Evolutionary conservation across 2,888 invertebrate genomes (phyloP).

Genomic region (Volucella inanis): DNA sequence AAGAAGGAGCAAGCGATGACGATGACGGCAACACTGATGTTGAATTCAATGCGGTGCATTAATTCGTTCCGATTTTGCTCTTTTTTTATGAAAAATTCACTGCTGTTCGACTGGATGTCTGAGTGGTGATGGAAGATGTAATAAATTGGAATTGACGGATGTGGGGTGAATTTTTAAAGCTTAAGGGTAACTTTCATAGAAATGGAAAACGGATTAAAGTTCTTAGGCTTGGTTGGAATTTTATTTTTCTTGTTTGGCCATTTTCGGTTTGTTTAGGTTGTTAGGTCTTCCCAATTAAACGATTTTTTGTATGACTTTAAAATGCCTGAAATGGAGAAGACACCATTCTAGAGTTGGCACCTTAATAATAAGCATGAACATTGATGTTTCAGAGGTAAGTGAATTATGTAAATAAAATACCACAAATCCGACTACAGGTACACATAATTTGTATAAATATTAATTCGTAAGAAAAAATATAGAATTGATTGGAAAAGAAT

Average conservation of each 20-base stretch:
- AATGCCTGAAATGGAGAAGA: neutral
- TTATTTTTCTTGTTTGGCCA: neutral
- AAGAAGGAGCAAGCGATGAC: neutral
- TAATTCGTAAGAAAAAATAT: no score
- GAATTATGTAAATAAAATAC: no score
- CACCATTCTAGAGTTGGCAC: no score
- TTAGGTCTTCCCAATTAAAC: neutral
- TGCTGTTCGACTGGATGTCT: constrained; percentile 50
- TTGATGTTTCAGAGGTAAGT: no score
- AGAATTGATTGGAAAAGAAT: no score
- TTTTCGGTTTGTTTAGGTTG: neutral
- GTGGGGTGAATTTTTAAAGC: constrained; percentile 39
- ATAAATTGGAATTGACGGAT: constrained; percentile 28
- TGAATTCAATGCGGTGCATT: constrained; percentile 72
- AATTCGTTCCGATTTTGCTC: constrained; percentile 69
- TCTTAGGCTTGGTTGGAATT: constrained; percentile 5
- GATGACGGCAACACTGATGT: constrained; percentile 1
- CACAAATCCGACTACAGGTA: no score
- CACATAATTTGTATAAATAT: no score
- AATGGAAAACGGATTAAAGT: constrained; percentile 41
- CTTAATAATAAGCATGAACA: no score
- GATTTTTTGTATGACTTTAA: neutral
- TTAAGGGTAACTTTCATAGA: constrained; percentile 16
- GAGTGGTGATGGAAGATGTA: constrained; percentile 27
- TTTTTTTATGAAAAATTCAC: constrained; percentile 37